Evolutionary conservation across 2,888 invertebrate species (phyloP), one percentile per base, ranked within the genome.

Genomic region (Hylaea fasciaria): DNA sequence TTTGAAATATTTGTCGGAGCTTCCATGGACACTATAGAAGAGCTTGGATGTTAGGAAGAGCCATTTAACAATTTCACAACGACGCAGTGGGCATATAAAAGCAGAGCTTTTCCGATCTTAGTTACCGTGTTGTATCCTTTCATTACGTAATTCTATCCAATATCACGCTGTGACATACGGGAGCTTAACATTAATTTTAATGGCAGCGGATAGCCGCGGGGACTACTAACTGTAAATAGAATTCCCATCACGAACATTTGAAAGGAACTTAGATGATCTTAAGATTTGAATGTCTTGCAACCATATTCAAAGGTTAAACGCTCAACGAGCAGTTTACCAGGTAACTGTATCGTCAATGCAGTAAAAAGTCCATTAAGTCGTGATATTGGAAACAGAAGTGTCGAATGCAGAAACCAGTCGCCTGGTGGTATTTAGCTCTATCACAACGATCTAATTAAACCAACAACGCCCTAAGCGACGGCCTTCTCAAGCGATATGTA

Each of bases 381-480:
- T 84, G 77, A 77, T 80, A 80, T 75, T 74, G 69, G 70, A 74
- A 76, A 56, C 28, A 44, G 45, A 49, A 62, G 46, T 57, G 37
- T 66, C 72, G 67, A 57, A 47, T 53, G 58, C 59, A 75, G 68
- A 73, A 79, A 80, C 81, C 59, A 71, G 78, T 80, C 77, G 73
- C 28, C 43, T 51, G 80, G 74, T 84, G 88, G 82, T 88, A 89
- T 89, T 90, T 85, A 82, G 72, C 72, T 80, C 82, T 85, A 89
- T 87, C 86, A 80, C 71, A 70, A 74, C 74, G 37, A 61, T 65
- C 50, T 53, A 51, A 62, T 61, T 62, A 54, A 56, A 60, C 72
- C 70, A 71, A 81, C 74, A 87, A 83, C 78, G 78, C 76, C 78
- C 73, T 77, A 81, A 81, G 80, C 77, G 75, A 63, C 69, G 52